Evolutionary conservation across 2,113 vertebrate species (phyloP), one percentile per base, ranked within the genome.

Genomic region (Amblyornis subalaris): DNA sequence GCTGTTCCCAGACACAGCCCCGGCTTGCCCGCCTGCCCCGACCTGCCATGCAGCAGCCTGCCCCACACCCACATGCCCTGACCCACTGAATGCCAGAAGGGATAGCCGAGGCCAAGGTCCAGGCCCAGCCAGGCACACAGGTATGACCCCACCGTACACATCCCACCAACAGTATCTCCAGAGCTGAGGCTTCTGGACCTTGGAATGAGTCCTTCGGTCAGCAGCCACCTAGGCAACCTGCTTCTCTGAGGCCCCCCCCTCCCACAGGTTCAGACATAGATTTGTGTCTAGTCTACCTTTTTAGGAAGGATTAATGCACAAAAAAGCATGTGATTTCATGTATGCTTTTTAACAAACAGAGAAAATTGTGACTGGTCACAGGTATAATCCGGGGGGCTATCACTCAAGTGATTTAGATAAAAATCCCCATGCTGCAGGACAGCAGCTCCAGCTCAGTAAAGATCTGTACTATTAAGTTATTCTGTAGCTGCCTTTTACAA

Each of bases 21-120:
- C 54, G 3, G 71, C 29, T 7, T 19, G 31, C 42, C 81, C 35
- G 14, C 24, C 79, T 29, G 19, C 60, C 44, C 50, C 35, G 1
- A 11, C 1, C 33, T 35, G 58, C 53, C 82, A 0, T 0, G 48
- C 55, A 6, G 70, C 55, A 4, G 18, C 62, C 23, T 25, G 36
- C 22, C 72, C 77, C 12, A 7, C 51, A 13, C 53, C 78, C 85
- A 5, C 69, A 64, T 12, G 58, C 58, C 22, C 69, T 23, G 57
- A 50, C 85, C 85, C 45, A 7, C 22, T 3, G 10, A 12, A 17
- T 10, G 13, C 19, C 76, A 14, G 66, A 8, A 6, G 36, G 73
- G 60, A 53, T 14, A n/a, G 76, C 3, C 18, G 25, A 78, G 95
- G 78, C 53, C 95, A 88, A 93, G 94, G 95, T 91, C 70, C 95